phyloP scores from a whole-genome alignment of 64 coral and sea anemone species.

The Dendronephthya gigantea region DNA sequence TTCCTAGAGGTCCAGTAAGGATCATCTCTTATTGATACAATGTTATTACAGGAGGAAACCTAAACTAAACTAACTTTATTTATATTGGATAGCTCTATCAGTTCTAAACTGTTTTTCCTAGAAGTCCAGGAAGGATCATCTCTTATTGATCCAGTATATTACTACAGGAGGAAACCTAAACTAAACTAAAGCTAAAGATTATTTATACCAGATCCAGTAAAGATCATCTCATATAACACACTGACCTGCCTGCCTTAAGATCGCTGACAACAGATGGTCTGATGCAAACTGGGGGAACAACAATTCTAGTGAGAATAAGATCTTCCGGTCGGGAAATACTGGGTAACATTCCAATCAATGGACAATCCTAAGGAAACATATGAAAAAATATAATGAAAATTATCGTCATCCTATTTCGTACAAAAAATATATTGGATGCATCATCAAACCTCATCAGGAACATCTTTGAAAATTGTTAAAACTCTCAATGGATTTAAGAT shows the following conservation, averaged over 20 bases:
- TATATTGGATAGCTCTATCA: too few relatives aligned
- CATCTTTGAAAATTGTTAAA: slow-evolving; percentile 67
- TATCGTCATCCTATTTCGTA: not conserved
- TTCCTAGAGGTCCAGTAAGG: too few relatives aligned
- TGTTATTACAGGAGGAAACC: too few relatives aligned
- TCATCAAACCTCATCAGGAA: slow-evolving; percentile 66
- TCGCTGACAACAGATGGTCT: slow-evolving; percentile 92
- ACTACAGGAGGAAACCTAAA: too few relatives aligned
- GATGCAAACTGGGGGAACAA: slow-evolving; percentile 93
- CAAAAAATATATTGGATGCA: not conserved
- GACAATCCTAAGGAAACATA: slow-evolving; percentile 64
- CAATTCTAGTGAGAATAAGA: slow-evolving; percentile 68
- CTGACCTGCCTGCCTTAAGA: slow-evolving; percentile 77
- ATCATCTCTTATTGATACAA: too few relatives aligned
- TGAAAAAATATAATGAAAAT: not conserved
- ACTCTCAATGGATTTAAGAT: slow-evolving; percentile 79
- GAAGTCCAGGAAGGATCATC: too few relatives aligned
- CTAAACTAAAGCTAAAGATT: not conserved
- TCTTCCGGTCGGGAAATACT: slow-evolving; percentile 62
- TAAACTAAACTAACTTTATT: too few relatives aligned
- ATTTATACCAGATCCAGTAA: not conserved
- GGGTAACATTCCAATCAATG: slow-evolving; percentile 65
- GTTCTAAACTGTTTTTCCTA: too few relatives aligned
- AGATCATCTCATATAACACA: not conserved
- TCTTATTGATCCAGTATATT: too few relatives aligned